Evolutionary conservation across 2,113 vertebrate species (phyloP).

Genomic region (Corythoichthys haematopterus): DNA sequence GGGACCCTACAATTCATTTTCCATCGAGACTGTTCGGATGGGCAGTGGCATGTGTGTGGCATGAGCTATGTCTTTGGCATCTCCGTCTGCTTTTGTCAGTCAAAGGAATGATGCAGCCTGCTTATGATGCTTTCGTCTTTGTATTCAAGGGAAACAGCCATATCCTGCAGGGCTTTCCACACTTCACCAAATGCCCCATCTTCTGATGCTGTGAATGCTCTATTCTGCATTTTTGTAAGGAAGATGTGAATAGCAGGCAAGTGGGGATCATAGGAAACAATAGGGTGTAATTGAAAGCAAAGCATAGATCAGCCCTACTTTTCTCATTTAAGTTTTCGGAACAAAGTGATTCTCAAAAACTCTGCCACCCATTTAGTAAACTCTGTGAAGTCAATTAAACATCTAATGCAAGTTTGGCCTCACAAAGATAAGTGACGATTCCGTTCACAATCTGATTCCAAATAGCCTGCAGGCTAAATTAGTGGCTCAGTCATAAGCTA

Average conservation of each 20-base stretch:
- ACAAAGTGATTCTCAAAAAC: slow-evolving; percentile 13
- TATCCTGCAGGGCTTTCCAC: slow-evolving; percentile 60
- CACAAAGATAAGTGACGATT: slow-evolving; percentile 12
- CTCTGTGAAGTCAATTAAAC: slow-evolving; percentile 15
- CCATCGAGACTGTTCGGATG: slow-evolving; percentile 61
- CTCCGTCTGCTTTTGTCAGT: slow-evolving; percentile 66
- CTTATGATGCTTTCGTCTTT: slow-evolving; percentile 67
- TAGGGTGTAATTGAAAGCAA: slow-evolving; percentile 35
- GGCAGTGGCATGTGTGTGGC: slow-evolving; percentile 30
- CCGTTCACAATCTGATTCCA: slow-evolving; percentile 21
- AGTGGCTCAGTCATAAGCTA: slow-evolving; percentile 8
- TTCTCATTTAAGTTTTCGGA: slow-evolving; percentile 35
- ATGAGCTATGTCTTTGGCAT: slow-evolving; percentile 72
- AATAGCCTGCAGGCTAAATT: slow-evolving; percentile 27
- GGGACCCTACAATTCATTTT: slow-evolving; percentile 56
- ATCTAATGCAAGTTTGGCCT: slow-evolving; percentile 13
- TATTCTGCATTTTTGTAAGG: slow-evolving; percentile 47
- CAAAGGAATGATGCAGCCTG: slow-evolving; percentile 61
- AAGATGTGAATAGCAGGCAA: slow-evolving; percentile 61
- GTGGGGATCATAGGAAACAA: slow-evolving; percentile 55
- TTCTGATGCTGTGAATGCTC: slow-evolving; percentile 44
- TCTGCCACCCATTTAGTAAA: slow-evolving; percentile 16
- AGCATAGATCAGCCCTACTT: slow-evolving; percentile 30
- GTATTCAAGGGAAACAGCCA: slow-evolving; percentile 67
- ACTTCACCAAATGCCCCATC: slow-evolving; percentile 55